phyloP scores from a whole-genome alignment of 2,888 invertebrate species.

The Poecilus cupreus region DNA sequence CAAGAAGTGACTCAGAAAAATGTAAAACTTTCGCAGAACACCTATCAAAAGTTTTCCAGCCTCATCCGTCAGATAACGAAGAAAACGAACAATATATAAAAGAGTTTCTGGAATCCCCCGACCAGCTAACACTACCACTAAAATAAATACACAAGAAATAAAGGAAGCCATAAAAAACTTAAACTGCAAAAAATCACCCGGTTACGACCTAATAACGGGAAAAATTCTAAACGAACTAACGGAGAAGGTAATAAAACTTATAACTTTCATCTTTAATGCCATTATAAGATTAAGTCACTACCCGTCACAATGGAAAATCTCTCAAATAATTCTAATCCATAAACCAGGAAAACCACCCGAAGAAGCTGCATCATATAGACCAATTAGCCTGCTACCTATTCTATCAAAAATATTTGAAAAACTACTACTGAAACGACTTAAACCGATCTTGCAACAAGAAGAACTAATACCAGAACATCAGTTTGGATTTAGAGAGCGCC shows the following conservation, averaged over 20 bases:
- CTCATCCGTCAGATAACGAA: slow-evolving; percentile 19
- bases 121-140: slow-evolving; percentile 43
- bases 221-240: too few species aligned
- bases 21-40: slow-evolving; percentile 62
- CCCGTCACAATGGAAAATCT: too few species aligned
- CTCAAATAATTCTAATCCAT: too few species aligned
- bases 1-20: slow-evolving; percentile 61
- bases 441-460: slow-evolving; percentile 21
- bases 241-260: slow-evolving; percentile 56
- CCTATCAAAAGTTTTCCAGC: slow-evolving; percentile 61
- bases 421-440: slow-evolving; percentile 58
- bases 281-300: slow-evolving; percentile 61
- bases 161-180: not conserved
- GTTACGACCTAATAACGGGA: too few species aligned
- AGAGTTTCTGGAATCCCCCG: slow-evolving; percentile 2
- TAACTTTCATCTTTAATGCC: slow-evolving; percentile 47
- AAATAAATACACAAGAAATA: slow-evolving; percentile 55
- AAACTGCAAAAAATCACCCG: slow-evolving; percentile 60
- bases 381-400: slow-evolving; percentile 62
- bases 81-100: not conserved
- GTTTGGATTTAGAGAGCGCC: slow-evolving; percentile 13
- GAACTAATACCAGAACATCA: slow-evolving; percentile 28
- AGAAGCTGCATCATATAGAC: slow-evolving; percentile 59
- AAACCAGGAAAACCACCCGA: slow-evolving; percentile 61
- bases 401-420: slow-evolving; percentile 63